Percentiles rank a stretch among this genome's conserved stretches.
Conservation (phyloP, 2,113 vertebrate species). For the Puffinus mauretanicus region DNA sequence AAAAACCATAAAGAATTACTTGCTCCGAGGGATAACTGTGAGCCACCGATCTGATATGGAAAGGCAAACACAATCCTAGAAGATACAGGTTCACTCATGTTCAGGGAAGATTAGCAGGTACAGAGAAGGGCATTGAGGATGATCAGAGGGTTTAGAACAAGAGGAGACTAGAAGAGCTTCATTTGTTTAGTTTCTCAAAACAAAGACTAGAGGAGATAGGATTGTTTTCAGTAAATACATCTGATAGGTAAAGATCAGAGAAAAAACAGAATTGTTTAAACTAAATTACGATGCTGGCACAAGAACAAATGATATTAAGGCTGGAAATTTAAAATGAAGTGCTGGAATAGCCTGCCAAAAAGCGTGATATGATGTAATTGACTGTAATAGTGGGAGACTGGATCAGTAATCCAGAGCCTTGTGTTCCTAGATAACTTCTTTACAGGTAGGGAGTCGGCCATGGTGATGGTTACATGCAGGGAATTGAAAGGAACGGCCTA, state of each 20-base stretch:
- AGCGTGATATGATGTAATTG: slow-evolving; percentile 18
- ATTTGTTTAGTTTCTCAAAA: slow-evolving; percentile 58
- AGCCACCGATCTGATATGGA: slow-evolving; percentile 28
- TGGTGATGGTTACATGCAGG: not conserved
- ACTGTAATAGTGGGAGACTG: slow-evolving; percentile 15
- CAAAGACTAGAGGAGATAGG: slow-evolving; percentile 59
- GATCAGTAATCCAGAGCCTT: not conserved
- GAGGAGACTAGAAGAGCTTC: slow-evolving; percentile 60
- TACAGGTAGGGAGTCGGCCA: not conserved
- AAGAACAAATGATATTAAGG: slow-evolving; percentile 42
- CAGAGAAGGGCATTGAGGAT: slow-evolving; percentile 12
- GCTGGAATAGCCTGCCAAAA: slow-evolving; percentile 41
- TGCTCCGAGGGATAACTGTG: slow-evolving; percentile 29
- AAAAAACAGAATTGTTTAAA: slow-evolving; percentile 53
- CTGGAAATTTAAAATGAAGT: slow-evolving; percentile 37
- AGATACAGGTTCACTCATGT: slow-evolving; percentile 53
- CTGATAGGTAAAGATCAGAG: slow-evolving; percentile 62
- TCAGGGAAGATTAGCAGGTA: slow-evolving; percentile 47
- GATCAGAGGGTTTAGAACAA: slow-evolving; percentile 55
- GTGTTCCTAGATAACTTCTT: slow-evolving; percentile 22
- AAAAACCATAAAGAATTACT: not conserved
- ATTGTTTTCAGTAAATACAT: slow-evolving; percentile 66
- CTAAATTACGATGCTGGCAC: slow-evolving; percentile 24
- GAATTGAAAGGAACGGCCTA: not conserved
- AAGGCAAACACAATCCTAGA: slow-evolving; percentile 31